A percentile compares a stretch with the other conserved stretches of the same genome.
phyloP scores from a whole-genome alignment of 2,113 vertebrate genomes.

The Hydrolagus affinis region DNA sequence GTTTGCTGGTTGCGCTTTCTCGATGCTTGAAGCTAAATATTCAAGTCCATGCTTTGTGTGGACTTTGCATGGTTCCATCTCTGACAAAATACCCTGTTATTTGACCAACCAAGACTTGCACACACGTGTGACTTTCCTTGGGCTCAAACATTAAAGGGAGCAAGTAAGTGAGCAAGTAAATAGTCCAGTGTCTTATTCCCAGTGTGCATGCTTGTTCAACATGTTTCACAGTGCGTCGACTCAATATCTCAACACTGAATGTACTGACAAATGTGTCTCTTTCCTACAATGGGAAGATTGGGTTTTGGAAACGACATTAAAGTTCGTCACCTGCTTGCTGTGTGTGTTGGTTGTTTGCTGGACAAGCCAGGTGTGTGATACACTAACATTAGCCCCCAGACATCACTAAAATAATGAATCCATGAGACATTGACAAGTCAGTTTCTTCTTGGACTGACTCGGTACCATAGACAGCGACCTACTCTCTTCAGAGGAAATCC shows the following conservation, averaged over 20 bases:
- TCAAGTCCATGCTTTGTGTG: neutral
- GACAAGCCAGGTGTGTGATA: neutral
- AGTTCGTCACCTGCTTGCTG: neutral
- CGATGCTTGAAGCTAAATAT: neutral
- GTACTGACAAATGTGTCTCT: neutral
- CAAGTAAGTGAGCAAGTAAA: too few relatives aligned
- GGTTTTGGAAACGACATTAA: neutral
- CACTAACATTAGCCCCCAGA: neutral
- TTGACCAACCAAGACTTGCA: neutral
- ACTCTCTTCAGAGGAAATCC: neutral
- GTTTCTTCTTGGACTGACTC: neutral
- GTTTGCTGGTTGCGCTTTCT: neutral
- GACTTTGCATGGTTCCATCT: neutral
- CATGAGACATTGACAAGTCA: neutral
- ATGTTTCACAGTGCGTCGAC: neutral
- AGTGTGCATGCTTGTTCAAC: too few relatives aligned
- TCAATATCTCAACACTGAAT: neutral
- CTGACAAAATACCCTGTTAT: neutral
- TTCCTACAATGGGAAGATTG: neutral
- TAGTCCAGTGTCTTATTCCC: too few relatives aligned
- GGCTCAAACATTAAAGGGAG: too few relatives aligned
- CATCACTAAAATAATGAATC: neutral
- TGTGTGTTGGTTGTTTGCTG: neutral
- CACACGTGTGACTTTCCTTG: neutral
- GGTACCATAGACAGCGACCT: slow-evolving; percentile 12